A percentile compares a stretch with the other conserved stretches of the same genome.
Evolutionary conservation across 1,140 invertebrate species (phyloP).

Genomic region (Hormaphis cornu): DNA sequence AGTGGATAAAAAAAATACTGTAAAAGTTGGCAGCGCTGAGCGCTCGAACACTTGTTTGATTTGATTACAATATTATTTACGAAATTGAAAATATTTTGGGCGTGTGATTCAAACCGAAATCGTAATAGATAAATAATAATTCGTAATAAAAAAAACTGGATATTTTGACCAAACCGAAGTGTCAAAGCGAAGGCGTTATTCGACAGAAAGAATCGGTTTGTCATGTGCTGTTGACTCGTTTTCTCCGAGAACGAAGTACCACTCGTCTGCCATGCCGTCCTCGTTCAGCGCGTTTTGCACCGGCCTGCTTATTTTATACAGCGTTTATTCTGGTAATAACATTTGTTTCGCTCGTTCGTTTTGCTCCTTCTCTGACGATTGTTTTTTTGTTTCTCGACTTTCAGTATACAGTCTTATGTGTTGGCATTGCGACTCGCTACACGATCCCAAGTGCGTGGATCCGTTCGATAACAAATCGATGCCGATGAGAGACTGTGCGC

Average conservation of each 20-base stretch:
- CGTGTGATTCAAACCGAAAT: conserved; percentile 10
- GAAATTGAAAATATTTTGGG: conserved; percentile 4
- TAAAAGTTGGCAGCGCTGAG: too few species aligned
- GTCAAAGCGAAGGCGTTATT: too few species aligned
- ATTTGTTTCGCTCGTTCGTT: neutral
- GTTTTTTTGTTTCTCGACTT: conserved; percentile 35
- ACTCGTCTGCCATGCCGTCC: neutral
- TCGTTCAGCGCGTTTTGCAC: neutral
- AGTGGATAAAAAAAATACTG: too few species aligned
- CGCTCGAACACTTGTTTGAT: conserved; percentile 27
- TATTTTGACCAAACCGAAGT: too few species aligned
- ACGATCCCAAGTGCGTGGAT: conserved; percentile 82
- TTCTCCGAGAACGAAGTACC: too few species aligned
- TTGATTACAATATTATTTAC: neutral
- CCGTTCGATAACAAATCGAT: conserved; percentile 85
- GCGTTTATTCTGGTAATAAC: conserved; percentile 21
- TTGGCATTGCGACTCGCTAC: conserved; percentile 80
- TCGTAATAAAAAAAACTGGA: too few species aligned
- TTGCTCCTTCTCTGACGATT: too few species aligned
- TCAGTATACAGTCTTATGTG: conserved; percentile 71
- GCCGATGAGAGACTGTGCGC: conserved; percentile 73
- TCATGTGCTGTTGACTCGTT: too few species aligned
- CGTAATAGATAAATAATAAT: too few species aligned
- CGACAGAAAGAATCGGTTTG: too few species aligned
- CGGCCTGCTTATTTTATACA: neutral